Percentiles rank a stretch among this genome's conserved stretches.
Evolutionary conservation across 2,113 vertebrate genomes (phyloP).

Genomic region (Cryptotis parvus): DNA sequence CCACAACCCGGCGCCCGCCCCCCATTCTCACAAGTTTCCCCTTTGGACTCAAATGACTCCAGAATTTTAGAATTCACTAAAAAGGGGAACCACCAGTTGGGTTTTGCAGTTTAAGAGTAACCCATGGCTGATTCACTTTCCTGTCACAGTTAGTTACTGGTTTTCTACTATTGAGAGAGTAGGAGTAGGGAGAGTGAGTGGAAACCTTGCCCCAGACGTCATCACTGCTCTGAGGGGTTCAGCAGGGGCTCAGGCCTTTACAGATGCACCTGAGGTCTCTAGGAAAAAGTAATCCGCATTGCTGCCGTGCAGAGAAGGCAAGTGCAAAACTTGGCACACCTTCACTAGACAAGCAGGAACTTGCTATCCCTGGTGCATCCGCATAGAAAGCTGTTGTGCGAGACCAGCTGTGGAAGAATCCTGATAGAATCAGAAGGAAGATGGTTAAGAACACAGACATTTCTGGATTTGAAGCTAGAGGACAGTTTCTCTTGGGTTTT

Average conservation of each 20-base stretch:
- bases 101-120: slow-evolving; percentile 52
- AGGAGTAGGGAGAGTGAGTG: background rate
- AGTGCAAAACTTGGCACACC: background rate
- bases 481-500: slow-evolving; percentile 61
- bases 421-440: slow-evolving; percentile 33
- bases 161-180: background rate
- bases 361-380: background rate
- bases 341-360: background rate
- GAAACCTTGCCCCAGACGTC: background rate
- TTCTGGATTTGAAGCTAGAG: slow-evolving; percentile 21
- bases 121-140: slow-evolving; percentile 24
- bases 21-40: slow-evolving; percentile 45
- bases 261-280: background rate
- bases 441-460: slow-evolving; percentile 42
- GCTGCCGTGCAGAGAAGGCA: background rate
- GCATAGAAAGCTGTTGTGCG: background rate
- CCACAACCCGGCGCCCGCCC: background rate
- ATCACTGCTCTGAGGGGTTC: background rate
- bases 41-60: slow-evolving; percentile 70
- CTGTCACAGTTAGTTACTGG: background rate
- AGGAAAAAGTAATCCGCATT: background rate
- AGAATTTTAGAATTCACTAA: slow-evolving; percentile 70
- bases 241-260: background rate
- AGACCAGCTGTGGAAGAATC: background rate
- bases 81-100: slow-evolving; percentile 9